A percentile compares a stretch with the other conserved stretches of the same genome.
phyloP scores from a whole-genome alignment of 53 echinoderm and acorn worm genomes.

The Temnopleurus reevesii region DNA sequence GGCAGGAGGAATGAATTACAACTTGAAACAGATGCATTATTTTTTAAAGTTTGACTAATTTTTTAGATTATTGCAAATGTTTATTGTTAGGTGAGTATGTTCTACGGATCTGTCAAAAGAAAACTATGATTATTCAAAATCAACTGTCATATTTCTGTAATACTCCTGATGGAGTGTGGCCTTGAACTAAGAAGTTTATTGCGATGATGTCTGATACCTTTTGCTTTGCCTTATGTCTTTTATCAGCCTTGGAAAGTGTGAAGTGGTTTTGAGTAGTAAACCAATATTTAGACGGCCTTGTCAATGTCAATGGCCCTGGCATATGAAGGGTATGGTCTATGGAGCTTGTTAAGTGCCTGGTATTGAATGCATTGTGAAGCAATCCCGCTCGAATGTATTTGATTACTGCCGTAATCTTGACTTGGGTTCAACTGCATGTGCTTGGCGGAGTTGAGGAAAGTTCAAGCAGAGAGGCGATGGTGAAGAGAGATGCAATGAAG shows the following conservation, averaged over 20 bases:
- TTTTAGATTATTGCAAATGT: background rate
- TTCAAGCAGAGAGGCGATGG: background rate
- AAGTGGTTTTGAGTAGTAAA: background rate
- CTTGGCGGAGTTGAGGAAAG: no score
- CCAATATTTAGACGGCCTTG: background rate
- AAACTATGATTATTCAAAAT: no score
- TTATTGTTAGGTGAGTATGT: no score
- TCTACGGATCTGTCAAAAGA: no score
- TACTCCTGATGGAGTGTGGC: background rate
- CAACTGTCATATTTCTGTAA: background rate
- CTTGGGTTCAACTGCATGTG: background rate
- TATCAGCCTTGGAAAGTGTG: background rate
- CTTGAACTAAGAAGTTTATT: background rate
- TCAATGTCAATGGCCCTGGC: background rate
- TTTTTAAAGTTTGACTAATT: background rate
- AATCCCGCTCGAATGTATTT: background rate
- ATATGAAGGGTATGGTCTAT: background rate
- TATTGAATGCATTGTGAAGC: background rate
- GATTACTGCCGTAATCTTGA: background rate
- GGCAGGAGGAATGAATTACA: no score
- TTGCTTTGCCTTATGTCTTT: background rate
- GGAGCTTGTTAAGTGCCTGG: background rate
- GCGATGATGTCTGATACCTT: background rate
- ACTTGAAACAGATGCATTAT: no score
- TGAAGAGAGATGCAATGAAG: background rate